Evolutionary conservation across 2,113 vertebrate genomes (phyloP).

Genomic region (Ursus arctos): DNA sequence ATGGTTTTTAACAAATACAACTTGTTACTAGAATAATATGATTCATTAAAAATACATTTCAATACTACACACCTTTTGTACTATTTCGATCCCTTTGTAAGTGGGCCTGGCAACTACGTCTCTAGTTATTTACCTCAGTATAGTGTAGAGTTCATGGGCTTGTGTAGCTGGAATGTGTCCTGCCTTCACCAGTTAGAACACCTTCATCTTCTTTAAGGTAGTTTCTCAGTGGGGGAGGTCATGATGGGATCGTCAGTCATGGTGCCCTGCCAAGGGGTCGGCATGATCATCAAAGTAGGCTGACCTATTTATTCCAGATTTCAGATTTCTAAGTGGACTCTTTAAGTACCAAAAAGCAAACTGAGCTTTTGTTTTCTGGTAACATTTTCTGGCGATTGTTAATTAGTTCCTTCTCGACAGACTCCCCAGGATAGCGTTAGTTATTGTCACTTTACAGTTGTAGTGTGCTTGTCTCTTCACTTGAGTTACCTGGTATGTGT

Average conservation of each 20-base stretch:
- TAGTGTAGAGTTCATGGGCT: not conserved
- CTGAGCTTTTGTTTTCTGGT: not conserved
- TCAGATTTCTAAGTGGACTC: not conserved
- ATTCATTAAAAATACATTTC: not conserved
- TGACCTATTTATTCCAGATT: not conserved
- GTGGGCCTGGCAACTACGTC: not conserved
- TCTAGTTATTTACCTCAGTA: not conserved
- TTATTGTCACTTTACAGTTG: not conserved
- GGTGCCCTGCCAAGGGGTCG: not conserved
- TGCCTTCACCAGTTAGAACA: not conserved
- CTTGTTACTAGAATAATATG: not conserved
- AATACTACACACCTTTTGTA: not conserved
- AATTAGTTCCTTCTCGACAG: not conserved
- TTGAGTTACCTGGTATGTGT: not conserved
- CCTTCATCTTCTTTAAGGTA: not conserved
- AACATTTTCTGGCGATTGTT: not conserved
- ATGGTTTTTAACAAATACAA: not conserved
- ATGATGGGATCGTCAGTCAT: not conserved
- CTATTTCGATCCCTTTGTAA: not conserved
- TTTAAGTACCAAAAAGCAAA: not conserved
- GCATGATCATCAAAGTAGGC: not conserved
- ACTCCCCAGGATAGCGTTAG: not conserved
- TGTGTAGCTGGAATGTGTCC: not conserved
- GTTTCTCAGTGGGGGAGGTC: not conserved
- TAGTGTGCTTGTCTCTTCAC: not conserved